A percentile compares a stretch with the other conserved stretches of the same genome.
Conservation (phyloP, 2,888 invertebrate species). For the Lypha dubia region DNA sequence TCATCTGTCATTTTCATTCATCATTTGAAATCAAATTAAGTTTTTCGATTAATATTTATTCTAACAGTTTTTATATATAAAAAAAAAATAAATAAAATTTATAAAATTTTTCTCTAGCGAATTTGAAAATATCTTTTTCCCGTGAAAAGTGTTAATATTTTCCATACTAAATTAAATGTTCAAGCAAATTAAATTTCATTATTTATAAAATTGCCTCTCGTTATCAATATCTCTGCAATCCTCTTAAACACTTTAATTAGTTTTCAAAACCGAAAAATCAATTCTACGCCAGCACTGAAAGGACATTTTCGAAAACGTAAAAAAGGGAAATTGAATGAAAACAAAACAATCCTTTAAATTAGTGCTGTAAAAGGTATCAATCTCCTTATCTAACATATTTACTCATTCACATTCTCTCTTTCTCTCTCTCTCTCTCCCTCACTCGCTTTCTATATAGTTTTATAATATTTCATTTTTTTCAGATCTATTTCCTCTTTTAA, state of each 20-base stretch:
- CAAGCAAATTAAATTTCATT: no score
- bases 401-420: background rate
- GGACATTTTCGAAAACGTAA: background rate
- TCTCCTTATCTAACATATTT: background rate
- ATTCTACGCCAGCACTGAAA: constrained; percentile 19
- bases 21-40: no score
- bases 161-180: no score
- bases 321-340: background rate
- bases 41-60: no score
- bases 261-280: constrained; percentile 44
- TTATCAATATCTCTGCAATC: constrained; percentile 13
- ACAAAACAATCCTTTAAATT: constrained; percentile 37
- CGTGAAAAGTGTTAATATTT: no score
- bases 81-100: no score
- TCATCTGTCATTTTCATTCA: no score
- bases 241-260: constrained; percentile 57
- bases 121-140: no score
- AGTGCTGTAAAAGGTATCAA: constrained; percentile 28
- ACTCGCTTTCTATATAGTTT: constrained; percentile 1
- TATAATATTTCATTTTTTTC: constrained; percentile 7
- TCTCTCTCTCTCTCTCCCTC: no score
- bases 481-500: constrained; percentile 8
- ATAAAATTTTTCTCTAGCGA: no score
- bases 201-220: no score
- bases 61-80: no score